Percentiles rank a stretch among this genome's conserved stretches.
Evolutionary conservation across 1,140 invertebrate genomes (phyloP).

Genomic region (Rhagoletis zephyria): DNA sequence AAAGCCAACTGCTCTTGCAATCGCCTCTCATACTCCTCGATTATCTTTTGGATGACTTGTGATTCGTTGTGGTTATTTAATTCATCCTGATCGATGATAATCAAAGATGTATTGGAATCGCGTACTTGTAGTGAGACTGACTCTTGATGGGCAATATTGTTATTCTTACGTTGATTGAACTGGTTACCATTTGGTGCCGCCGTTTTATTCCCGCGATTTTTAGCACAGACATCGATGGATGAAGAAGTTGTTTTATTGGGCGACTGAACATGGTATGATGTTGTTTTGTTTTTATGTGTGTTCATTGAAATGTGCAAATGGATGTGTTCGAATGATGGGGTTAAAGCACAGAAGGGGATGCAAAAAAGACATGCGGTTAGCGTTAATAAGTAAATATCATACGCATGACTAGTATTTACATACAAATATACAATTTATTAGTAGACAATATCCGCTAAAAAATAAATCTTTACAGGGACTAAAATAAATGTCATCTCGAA

Average conservation of each 20-base stretch:
- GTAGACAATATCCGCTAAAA: background rate
- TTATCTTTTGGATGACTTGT: constrained; percentile 73
- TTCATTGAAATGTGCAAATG: background rate
- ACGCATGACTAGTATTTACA: background rate
- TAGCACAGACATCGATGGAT: background rate
- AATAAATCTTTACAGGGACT: no score
- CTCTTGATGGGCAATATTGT: background rate
- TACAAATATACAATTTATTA: background rate
- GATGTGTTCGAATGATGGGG: constrained; percentile 30
- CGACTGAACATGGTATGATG: background rate
- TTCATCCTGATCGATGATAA: constrained; percentile 71
- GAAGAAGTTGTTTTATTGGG: background rate
- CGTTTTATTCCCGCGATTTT: background rate
- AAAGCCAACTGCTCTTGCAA: constrained; percentile 77
- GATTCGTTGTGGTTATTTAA: constrained; percentile 71
- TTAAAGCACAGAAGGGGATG: constrained; percentile 39
- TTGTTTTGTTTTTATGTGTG: background rate
- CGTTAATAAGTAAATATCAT: background rate
- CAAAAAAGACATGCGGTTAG: constrained; percentile 64
- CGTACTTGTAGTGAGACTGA: constrained; percentile 27
- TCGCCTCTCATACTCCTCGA: constrained; percentile 73
- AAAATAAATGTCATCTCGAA: no score
- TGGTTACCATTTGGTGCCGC: background rate
- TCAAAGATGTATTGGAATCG: constrained; percentile 61
- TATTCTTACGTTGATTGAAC: constrained; percentile 25